Base-by-base conservation (phyloP, 37 sponge, comb jelly and placozoan species). In the Theonella swinhoei region DNA sequence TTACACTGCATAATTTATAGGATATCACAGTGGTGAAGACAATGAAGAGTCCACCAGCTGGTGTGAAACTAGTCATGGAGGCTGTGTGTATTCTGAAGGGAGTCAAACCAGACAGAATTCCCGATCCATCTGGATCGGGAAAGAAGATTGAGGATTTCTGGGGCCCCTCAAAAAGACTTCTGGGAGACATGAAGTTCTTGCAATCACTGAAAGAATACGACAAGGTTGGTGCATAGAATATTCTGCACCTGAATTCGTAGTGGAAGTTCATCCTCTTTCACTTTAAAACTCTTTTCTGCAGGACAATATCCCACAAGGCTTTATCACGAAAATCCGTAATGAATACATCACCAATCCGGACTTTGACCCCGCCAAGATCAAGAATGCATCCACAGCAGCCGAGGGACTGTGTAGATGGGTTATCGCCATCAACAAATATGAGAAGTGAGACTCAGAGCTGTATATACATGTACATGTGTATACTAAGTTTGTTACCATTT, bases 361-460 rank as follows among this genome's bases (percentile, higher is more conserved):
- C 66, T 98, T 98, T 90, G 95, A 89, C 39, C 99, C 99, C 29
- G 91, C 83, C 17, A 96, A 96, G 85, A 96, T 98, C 84, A 89
- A 84, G 79, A 85, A 87, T 29, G 99, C 99, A 4, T 96, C 96
- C 23, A 93, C 95, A 24, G 99, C 99, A 41, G 94, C 95, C 7
- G 99, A 98, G 81, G 99, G 99, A 20, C 83, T 98, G 42, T 98
- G 99, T 72, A 96, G 88, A 78, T 98, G 99, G 99, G 99, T 96
- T 61, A 32, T 78, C 68, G 99, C 99, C 42, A 98, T 98, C 29
- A 95, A 96, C 66, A 87, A 88, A 64, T 98, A 98, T 80, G 99
- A 98, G 73, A 72, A 71, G 94, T 93, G 66, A 89, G 90, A 39
- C 25, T 36, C n/a, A 14, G 54, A 79, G n/a, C 25, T 30, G 2